Evolutionary conservation across 2,888 invertebrate species (phyloP).

Genomic region (Gari tellinella): DNA sequence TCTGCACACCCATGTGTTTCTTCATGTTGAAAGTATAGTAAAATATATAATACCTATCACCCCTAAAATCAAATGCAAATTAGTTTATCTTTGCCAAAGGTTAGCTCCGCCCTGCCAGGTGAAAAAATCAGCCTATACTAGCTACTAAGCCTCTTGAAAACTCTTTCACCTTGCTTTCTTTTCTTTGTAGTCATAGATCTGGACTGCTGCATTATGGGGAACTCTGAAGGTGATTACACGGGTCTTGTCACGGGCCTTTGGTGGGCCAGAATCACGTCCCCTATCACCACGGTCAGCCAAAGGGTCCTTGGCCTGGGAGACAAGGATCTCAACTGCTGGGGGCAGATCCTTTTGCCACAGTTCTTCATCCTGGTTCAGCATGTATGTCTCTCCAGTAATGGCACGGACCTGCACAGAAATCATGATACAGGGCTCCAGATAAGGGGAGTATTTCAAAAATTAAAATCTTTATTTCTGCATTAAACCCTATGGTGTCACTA

Average conservation of each 20-base stretch:
- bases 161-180: constrained; percentile 85
- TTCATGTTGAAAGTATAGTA: too few relatives aligned
- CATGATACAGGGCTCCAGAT: too few relatives aligned
- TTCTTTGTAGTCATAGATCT: constrained; percentile 86
- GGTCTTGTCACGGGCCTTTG: constrained; percentile 80
- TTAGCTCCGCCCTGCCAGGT: too few relatives aligned
- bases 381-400: constrained; percentile 85
- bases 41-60: too few relatives aligned
- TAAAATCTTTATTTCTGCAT: too few relatives aligned
- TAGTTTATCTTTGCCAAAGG: too few relatives aligned
- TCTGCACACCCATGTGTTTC: too few relatives aligned
- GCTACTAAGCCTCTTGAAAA: too few relatives aligned
- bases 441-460: too few relatives aligned
- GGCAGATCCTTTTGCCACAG: constrained; percentile 84
- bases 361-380: constrained; percentile 85
- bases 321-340: constrained; percentile 82
- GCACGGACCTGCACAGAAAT: constrained; percentile 81
- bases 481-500: too few relatives aligned
- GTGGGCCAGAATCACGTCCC: constrained; percentile 26
- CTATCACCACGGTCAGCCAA: constrained; percentile 83
- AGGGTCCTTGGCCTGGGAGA: constrained; percentile 83
- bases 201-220: constrained; percentile 86
- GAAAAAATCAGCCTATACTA: too few relatives aligned
- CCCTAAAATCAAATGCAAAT: too few relatives aligned
- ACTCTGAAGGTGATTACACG: constrained; percentile 85